These are phyloP conservation scores for Plutella xylostella DNA, from an alignment of 2,888 invertebrate species.

Conservation along the genomic window DNA sequence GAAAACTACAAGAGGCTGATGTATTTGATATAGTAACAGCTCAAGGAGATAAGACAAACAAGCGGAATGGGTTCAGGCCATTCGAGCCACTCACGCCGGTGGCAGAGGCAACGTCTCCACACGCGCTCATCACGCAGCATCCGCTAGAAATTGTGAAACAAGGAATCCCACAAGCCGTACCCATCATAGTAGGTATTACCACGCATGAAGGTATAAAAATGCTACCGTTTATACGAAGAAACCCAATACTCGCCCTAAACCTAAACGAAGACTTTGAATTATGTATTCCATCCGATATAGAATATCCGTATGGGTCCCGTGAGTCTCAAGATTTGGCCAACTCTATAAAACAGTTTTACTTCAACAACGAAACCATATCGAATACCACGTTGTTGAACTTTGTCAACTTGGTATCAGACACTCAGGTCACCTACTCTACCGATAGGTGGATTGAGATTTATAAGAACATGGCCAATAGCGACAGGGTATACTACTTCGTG, in stretches of 20 bases:
- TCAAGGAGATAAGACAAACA: conserved; percentile 16
- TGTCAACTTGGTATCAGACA: conserved; percentile 21
- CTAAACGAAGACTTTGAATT: conserved; percentile 23
- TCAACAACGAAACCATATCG: conserved; percentile 17
- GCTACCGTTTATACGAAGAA: conserved; percentile 14
- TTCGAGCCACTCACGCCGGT: conserved; percentile 34
- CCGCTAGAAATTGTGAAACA: conserved; percentile 30
- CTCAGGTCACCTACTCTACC: conserved; percentile 17
- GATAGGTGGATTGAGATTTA: conserved; percentile 18
- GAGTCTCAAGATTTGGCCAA: conserved; percentile 20
- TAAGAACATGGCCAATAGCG: conserved; percentile 11
- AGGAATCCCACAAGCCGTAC: conserved; percentile 35
- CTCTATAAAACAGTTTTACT: conserved; percentile 25
- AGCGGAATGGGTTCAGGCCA: conserved; percentile 19
- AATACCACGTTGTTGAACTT: conserved; percentile 10
- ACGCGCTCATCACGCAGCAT: conserved; percentile 31
- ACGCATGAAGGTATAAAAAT: conserved; percentile 34
- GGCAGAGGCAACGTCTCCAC: conserved; percentile 31
- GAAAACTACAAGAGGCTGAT: conserved; percentile 18
- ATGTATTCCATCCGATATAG: conserved; percentile 26
- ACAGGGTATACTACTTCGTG: conserved; percentile 18
- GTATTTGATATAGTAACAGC: conserved; percentile 23
- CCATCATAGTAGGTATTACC: conserved; percentile 40
- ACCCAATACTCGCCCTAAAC: conserved; percentile 14
- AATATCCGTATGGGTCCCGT: conserved; percentile 22